Evolutionary conservation across 1,140 invertebrate species (phyloP), one percentile per base, ranked within the genome.

Genomic region (Drosophila insularis): DNA sequence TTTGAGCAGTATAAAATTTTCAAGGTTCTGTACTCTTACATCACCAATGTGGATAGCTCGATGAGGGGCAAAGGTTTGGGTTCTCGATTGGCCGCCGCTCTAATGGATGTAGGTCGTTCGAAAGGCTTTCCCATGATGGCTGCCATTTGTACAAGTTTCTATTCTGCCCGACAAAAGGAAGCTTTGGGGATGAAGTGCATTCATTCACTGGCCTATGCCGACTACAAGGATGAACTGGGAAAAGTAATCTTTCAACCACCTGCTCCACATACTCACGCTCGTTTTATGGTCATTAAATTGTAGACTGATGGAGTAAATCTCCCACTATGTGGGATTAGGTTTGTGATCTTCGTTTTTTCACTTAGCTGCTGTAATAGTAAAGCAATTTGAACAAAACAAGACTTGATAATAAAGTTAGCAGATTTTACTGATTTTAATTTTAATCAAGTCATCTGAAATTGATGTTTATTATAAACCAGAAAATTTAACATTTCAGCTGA

Each of bases 41-140:
- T 79, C 0, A 81, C 76, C 8, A 55, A 14, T 37, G 78, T 81
- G 19, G 58, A 39, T 35, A 37, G 40, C 7, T 23, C 72, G 0
- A 64, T 72, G 68, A 46, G 79, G 14, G 79, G 79, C 10, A 69
- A 65, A 11, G 79, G 79, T 0, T 32, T 81, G 7, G 79, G 79
- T 2, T 8, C 63, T 2, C 62, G 76, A 4, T 56, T 81, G 0
- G 66, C 76, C 23, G 46, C 66, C 17, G 46, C 59, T 2, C 63
- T 76, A 4, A 79, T 79, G 59, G 79, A 76, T 11, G 37, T 81
- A 1, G 79, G 76, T 1, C 66, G 73, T 17, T 40, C 53, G 7
- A 55, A 62, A 32, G 76, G 79, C 0, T 76, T 61, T 17, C 76
- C 79, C 1, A 46, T 81, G 2, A 79, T 81, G 72, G 8, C 53